phyloP scores from a whole-genome alignment of 2,888 invertebrate species.

The Metalampra italica region DNA sequence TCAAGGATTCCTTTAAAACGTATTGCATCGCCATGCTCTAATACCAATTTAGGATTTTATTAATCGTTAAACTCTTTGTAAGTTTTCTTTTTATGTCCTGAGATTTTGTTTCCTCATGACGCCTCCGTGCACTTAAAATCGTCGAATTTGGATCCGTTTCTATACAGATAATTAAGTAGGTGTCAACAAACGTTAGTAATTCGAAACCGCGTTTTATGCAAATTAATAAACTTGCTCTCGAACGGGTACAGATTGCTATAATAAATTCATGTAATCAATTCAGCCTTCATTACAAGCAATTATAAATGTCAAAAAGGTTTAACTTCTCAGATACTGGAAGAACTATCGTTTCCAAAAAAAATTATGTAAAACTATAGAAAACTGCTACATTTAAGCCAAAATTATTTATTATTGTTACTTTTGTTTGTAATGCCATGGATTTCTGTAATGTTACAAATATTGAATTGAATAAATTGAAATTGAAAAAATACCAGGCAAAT shows the following conservation, averaged over 20 bases:
- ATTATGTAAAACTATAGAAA: no score
- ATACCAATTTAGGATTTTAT: constrained; percentile 2
- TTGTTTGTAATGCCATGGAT: no score
- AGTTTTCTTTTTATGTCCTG: not conserved
- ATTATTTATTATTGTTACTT: no score
- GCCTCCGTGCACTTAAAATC: not conserved
- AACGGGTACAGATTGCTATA: not conserved
- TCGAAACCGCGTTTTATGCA: not conserved
- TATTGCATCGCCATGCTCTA: not conserved
- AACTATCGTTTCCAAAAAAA: no score
- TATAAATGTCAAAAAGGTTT: not conserved
- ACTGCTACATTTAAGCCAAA: no score
- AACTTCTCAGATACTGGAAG: not conserved
- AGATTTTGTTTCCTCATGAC: not conserved
- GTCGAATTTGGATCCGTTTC: not conserved
- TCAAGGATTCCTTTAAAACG: constrained; percentile 4
- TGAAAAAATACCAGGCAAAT: no score
- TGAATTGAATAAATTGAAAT: no score
- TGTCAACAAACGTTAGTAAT: not conserved
- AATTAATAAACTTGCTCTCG: not conserved
- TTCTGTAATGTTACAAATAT: no score
- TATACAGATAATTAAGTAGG: not conserved
- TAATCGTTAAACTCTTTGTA: constrained; percentile 2
- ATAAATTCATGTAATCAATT: constrained; percentile 1
- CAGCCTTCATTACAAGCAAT: not conserved